Conservation (phyloP, 2,797 vertebrate genomes). For the Parambassis ranga region DNA sequence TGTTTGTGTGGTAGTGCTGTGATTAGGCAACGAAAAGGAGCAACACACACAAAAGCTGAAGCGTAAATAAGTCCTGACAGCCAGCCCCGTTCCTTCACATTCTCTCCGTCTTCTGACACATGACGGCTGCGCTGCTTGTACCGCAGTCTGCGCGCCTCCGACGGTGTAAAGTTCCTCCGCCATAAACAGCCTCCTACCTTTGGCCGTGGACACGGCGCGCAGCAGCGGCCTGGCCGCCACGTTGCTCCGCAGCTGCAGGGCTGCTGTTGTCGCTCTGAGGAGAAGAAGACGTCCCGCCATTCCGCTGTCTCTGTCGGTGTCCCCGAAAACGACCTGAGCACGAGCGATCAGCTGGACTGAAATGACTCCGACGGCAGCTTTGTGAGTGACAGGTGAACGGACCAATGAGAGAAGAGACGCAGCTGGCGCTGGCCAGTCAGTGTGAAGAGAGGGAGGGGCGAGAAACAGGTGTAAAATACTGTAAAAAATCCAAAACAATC, state of each 20-base stretch:
- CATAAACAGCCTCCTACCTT: slow-evolving; percentile 50
- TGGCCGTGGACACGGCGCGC: slow-evolving; percentile 46
- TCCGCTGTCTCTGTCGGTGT: neutral
- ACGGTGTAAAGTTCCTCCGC: neutral
- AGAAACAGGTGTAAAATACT: neutral
- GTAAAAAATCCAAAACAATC: neutral
- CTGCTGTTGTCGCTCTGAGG: slow-evolving; percentile 42
- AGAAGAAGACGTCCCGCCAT: slow-evolving; percentile 77
- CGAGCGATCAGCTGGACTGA: slow-evolving; percentile 13
- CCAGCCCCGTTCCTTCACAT: too few species aligned
- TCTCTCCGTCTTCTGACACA: too few species aligned
- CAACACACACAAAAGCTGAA: neutral
- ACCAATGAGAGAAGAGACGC: slow-evolving; percentile 48
- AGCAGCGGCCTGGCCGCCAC: slow-evolving; percentile 4
- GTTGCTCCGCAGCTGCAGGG: slow-evolving; percentile 29
- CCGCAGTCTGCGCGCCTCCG: neutral
- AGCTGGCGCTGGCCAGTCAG: slow-evolving; percentile 44
- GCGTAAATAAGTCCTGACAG: neutral
- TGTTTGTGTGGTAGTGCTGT: fast-evolving
- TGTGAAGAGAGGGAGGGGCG: neutral
- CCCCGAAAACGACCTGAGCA: slow-evolving; percentile 3
- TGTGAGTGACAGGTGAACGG: slow-evolving; percentile 35
- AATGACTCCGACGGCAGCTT: neutral
- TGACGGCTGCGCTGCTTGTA: neutral
- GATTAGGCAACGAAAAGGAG: neutral